phyloP scores from a whole-genome alignment of 2,888 invertebrate genomes.

The Alcis repandata region DNA sequence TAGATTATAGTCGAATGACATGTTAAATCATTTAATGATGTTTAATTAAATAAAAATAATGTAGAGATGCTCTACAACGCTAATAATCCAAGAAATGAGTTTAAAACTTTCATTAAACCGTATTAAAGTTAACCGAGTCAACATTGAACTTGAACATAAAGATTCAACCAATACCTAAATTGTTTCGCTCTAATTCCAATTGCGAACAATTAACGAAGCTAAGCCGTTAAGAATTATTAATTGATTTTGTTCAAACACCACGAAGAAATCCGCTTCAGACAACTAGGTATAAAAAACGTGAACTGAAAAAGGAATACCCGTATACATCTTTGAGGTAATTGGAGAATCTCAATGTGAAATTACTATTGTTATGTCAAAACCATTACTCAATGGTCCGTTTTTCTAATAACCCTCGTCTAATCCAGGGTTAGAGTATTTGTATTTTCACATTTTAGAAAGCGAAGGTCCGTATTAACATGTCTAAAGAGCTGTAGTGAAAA shows the following conservation, averaged over 20 bases:
- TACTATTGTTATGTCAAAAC: constrained; percentile 60
- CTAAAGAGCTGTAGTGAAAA: constrained; percentile 63
- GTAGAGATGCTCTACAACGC: background rate
- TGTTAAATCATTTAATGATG: background rate
- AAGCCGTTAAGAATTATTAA: constrained; percentile 62
- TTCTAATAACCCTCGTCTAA: constrained; percentile 55
- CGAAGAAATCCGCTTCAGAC: constrained; percentile 45
- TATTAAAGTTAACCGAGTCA: constrained; percentile 22
- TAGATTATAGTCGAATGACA: too few species aligned
- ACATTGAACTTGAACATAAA: constrained; percentile 53
- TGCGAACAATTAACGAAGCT: constrained; percentile 62
- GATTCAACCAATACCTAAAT: constrained; percentile 50
- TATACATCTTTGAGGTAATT: constrained; percentile 37
- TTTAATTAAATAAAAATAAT: background rate
- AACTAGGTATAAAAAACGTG: constrained; percentile 48
- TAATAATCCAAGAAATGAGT: too few species aligned
- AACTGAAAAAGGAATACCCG: constrained; percentile 32
- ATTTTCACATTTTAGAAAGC: constrained; percentile 84
- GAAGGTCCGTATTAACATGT: constrained; percentile 80
- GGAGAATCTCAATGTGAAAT: constrained; percentile 48
- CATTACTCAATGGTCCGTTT: constrained; percentile 55
- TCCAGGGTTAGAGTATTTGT: constrained; percentile 64
- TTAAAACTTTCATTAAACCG: constrained; percentile 29
- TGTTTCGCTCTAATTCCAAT: constrained; percentile 70
- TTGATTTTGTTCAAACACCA: constrained; percentile 51